phyloP scores from a whole-genome alignment of 1,140 invertebrate species.

The Ridgeia piscesae region DNA sequence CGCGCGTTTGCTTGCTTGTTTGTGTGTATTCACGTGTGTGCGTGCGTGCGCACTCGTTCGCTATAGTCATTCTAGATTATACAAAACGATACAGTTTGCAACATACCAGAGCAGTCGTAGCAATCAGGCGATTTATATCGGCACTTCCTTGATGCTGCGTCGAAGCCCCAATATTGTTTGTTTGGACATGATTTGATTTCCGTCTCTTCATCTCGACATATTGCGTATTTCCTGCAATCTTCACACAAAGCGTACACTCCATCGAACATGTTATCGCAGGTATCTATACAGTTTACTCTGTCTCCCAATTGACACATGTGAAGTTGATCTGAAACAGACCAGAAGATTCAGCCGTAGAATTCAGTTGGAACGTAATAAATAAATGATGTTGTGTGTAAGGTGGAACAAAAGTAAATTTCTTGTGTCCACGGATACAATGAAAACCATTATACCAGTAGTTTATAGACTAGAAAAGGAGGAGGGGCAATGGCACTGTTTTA shows the following conservation, averaged over 20 bases:
- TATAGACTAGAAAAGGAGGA: too few species aligned
- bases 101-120: background rate
- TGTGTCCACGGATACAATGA: too few species aligned
- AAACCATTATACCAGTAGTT: too few species aligned
- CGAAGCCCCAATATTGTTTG: background rate
- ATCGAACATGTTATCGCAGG: background rate
- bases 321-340: background rate
- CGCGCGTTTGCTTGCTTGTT: too few species aligned
- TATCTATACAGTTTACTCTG: background rate
- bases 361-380: background rate
- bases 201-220: background rate
- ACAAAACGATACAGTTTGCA: background rate
- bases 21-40: background rate
- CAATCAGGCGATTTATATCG: background rate
- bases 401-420: too few species aligned
- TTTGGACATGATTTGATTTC: background rate
- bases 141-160: background rate
- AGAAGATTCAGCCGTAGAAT: too few species aligned
- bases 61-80: background rate
- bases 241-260: background rate
- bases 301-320: background rate
- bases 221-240: background rate
- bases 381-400: too few species aligned
- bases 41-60: background rate
- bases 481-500: too few species aligned